phyloP scores from a whole-genome alignment of 2,888 invertebrate species.

The Terebella lapidaria region DNA sequence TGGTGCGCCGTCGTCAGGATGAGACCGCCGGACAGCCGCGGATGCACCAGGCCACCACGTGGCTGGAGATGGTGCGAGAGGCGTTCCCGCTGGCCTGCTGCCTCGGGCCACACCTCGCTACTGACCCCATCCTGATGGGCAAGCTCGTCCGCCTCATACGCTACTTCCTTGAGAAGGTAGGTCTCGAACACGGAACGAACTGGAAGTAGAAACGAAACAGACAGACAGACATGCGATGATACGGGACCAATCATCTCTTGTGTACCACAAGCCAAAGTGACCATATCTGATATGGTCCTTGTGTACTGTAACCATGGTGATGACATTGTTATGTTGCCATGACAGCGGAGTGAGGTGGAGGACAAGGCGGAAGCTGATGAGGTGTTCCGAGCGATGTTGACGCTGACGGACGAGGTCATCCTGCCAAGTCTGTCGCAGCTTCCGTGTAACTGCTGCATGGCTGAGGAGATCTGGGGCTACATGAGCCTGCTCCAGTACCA shows the following conservation, averaged over 20 bases:
- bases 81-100: slow-evolving; percentile 80
- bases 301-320: no score
- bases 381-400: slow-evolving; percentile 76
- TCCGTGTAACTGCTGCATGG: slow-evolving; percentile 91
- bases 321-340: no score
- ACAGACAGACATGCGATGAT: no score
- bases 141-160: slow-evolving; percentile 66
- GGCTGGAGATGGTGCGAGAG: not conserved
- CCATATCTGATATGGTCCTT: no score
- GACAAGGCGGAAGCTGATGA: slow-evolving; percentile 12
- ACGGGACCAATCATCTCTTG: no score
- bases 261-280: no score
- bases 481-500: slow-evolving; percentile 39
- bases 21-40: not conserved
- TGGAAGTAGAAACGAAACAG: no score
- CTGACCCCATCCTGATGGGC: slow-evolving; percentile 81
- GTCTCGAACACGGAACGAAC: no score
- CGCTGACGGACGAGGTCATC: slow-evolving; percentile 80
- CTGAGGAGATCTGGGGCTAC: slow-evolving; percentile 92
- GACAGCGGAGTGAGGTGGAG: not conserved
- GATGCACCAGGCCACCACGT: not conserved
- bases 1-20: slow-evolving; percentile 28
- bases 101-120: slow-evolving; percentile 81
- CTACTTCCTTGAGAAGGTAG: slow-evolving; percentile 54
- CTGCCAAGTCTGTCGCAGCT: slow-evolving; percentile 85